Conservation (phyloP, 2,888 invertebrate species). For the Lasioglossum lativentre region DNA sequence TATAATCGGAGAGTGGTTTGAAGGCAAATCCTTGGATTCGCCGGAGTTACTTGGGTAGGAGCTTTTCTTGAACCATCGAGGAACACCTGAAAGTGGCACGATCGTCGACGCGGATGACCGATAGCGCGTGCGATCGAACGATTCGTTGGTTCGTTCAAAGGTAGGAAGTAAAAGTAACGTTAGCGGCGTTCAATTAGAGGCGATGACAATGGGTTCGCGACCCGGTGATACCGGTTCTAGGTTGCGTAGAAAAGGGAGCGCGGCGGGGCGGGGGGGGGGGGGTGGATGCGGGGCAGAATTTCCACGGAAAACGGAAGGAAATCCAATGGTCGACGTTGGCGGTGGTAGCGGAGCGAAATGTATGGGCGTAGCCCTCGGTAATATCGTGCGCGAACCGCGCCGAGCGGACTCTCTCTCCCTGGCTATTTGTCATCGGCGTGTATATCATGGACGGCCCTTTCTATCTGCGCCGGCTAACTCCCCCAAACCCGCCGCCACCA, state of each 20-base stretch:
- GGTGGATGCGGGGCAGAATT: slow-evolving; percentile 59
- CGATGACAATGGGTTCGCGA: slow-evolving; percentile 62
- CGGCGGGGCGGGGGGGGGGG: not conserved
- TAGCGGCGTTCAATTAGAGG: slow-evolving; percentile 63
- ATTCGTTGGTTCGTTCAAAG: not conserved
- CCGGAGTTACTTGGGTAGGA: not conserved
- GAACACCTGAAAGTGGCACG: not conserved
- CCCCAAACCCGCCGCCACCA: slow-evolving; percentile 52
- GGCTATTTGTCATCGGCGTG: slow-evolving; percentile 77
- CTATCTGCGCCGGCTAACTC: slow-evolving; percentile 68
- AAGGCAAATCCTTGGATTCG: not conserved
- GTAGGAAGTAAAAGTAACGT: not conserved
- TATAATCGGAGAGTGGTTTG: not conserved
- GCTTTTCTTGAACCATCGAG: no score
- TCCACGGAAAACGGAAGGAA: slow-evolving; percentile 78
- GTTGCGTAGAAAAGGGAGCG: slow-evolving; percentile 36
- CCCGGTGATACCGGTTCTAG: slow-evolving; percentile 40
- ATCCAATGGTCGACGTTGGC: slow-evolving; percentile 74
- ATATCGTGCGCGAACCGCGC: slow-evolving; percentile 74
- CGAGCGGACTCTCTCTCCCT: slow-evolving; percentile 64
- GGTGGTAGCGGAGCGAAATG: slow-evolving; percentile 70
- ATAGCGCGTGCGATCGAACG: not conserved
- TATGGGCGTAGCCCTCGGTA: slow-evolving; percentile 73
- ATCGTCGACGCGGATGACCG: not conserved
- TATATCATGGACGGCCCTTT: slow-evolving; percentile 75